Evolutionary conservation across 2,888 invertebrate genomes (phyloP).

Genomic region (Empis livida): DNA sequence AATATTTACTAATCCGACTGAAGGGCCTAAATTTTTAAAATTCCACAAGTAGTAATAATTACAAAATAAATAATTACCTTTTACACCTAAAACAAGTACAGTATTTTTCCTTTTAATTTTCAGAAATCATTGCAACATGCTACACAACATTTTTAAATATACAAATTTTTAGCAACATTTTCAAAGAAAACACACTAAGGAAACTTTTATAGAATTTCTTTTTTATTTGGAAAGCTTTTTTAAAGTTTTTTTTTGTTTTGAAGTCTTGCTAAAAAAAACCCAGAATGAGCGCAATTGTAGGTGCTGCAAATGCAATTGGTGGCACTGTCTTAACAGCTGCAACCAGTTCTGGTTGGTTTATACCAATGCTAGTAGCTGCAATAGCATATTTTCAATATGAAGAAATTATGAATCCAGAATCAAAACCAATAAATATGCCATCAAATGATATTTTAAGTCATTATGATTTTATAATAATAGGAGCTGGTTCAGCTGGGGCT

Average conservation of each 20-base stretch:
- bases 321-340: conserved; percentile 54
- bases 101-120: too few species aligned
- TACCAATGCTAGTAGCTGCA: conserved; percentile 72
- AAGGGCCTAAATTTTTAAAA: too few species aligned
- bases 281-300: conserved; percentile 52
- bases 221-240: too few species aligned
- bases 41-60: too few species aligned
- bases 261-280: neutral
- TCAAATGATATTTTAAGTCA: conserved; percentile 47
- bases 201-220: too few species aligned
- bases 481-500: conserved; percentile 79
- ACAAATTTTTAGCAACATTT: too few species aligned
- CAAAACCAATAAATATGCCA: conserved; percentile 56
- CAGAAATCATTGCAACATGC: too few species aligned
- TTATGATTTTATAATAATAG: conserved; percentile 77
- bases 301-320: conserved; percentile 50
- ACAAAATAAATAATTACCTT: too few species aligned
- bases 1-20: too few species aligned
- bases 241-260: neutral
- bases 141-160: too few species aligned
- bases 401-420: conserved; percentile 72
- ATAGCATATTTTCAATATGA: conserved; percentile 81
- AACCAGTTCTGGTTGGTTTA: conserved; percentile 63
- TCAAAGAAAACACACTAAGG: too few species aligned
- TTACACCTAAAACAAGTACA: too few species aligned